Conservation (phyloP, 2,797 vertebrate genomes). For the Hypotaenidia philippensis region DNA sequence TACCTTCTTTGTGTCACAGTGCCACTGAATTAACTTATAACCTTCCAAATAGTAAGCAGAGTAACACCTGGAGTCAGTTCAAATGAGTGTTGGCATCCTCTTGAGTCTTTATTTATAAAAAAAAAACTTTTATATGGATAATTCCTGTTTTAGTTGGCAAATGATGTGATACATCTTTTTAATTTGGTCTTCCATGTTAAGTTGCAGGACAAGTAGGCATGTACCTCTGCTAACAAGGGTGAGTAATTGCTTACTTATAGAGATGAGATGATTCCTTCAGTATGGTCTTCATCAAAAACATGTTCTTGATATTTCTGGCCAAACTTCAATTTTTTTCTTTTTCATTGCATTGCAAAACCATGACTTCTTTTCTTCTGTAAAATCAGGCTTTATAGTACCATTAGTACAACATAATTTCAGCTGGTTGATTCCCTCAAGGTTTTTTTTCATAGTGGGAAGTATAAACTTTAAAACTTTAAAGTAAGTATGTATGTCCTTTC, state of each 20-base stretch:
- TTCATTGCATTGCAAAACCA: neutral
- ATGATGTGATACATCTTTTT: neutral
- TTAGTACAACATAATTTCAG: neutral
- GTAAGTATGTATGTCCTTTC: neutral
- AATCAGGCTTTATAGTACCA: neutral
- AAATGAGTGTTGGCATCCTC: neutral
- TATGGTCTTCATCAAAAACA: neutral
- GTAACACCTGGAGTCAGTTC: neutral
- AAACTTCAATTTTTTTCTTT: neutral
- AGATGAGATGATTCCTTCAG: neutral
- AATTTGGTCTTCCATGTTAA: neutral
- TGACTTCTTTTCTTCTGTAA: conserved; percentile 15
- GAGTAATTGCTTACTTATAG: conserved; percentile 31
- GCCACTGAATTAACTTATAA: neutral
- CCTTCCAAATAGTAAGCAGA: neutral
- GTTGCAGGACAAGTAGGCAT: neutral
- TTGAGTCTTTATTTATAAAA: neutral
- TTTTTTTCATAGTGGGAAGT: neutral
- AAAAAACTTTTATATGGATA: neutral
- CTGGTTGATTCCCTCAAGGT: neutral
- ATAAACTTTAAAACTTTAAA: neutral
- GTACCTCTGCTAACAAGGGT: neutral
- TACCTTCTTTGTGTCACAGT: neutral
- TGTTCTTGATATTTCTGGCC: conserved; percentile 13
- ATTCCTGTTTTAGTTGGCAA: neutral